Percentiles rank a stretch among this genome's conserved stretches.
Evolutionary conservation across 64 coral and sea anemone species (phyloP).

Genomic region (Stichodactyla helianthus): DNA sequence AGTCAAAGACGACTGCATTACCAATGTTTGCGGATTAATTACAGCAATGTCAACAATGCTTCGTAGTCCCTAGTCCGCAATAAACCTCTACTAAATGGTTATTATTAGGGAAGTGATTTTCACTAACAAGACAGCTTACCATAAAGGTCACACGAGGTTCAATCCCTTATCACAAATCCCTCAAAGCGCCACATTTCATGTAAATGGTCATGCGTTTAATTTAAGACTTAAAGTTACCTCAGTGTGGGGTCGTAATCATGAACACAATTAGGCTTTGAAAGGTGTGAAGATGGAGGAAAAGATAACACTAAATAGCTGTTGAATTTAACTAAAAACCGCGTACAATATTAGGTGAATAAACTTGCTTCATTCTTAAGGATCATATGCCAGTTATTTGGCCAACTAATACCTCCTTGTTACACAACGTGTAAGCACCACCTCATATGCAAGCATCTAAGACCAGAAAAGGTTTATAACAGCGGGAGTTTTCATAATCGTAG

Average conservation of each 20-base stretch:
- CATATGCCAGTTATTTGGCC: background rate
- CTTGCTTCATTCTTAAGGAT: background rate
- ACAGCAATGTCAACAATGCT: background rate
- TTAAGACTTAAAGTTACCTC: background rate
- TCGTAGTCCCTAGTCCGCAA: background rate
- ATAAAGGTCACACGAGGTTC: background rate
- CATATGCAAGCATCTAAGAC: too few species aligned
- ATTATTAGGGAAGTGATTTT: background rate
- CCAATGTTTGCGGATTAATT: background rate
- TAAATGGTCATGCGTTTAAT: background rate
- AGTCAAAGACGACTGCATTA: background rate
- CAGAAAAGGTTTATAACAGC: too few species aligned
- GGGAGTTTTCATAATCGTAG: too few species aligned
- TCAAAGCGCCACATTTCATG: slow-evolving; percentile 6
- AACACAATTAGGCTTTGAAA: background rate
- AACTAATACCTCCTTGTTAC: background rate
- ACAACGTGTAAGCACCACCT: too few species aligned
- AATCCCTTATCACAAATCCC: slow-evolving; percentile 1
- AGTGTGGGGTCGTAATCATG: background rate
- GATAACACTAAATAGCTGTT: slow-evolving; percentile 13
- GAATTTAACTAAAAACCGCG: background rate
- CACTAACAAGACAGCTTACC: slow-evolving; percentile 5
- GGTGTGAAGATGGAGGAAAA: slow-evolving; percentile 3
- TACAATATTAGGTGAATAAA: background rate
- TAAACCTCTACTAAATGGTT: background rate